Evolutionary conservation across 2,113 vertebrate species (phyloP).

Genomic region (Microtus montanus): DNA sequence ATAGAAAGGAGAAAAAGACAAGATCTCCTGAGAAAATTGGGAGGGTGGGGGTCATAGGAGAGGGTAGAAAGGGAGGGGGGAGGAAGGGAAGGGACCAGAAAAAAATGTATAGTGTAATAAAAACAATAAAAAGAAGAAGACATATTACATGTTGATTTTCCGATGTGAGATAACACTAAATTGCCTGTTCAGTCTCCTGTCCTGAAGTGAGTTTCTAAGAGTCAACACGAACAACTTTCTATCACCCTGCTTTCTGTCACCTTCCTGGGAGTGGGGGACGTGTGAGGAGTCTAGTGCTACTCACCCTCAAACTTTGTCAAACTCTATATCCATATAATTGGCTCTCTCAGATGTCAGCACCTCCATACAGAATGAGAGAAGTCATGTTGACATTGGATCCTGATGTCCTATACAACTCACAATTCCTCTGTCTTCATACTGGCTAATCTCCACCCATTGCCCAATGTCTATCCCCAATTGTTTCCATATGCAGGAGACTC

Average conservation of each 20-base stretch:
- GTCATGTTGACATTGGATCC: neutral
- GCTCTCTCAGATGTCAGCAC: neutral
- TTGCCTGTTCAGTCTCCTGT: neutral
- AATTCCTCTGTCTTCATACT: neutral
- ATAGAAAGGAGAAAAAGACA: too few species aligned
- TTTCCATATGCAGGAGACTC: neutral
- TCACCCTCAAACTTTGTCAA: neutral
- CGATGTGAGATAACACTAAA: neutral
- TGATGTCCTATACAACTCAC: neutral
- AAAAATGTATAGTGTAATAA: too few species aligned
- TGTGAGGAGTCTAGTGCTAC: neutral
- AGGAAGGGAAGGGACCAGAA: too few species aligned
- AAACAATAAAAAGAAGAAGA: neutral
- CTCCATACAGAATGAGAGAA: neutral
- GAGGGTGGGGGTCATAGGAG: too few species aligned
- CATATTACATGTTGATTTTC: constrained; percentile 38
- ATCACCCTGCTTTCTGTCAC: constrained; percentile 2
- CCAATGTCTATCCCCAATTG: too few species aligned
- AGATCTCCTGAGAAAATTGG: too few species aligned
- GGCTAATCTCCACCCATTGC: neutral
- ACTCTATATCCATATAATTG: neutral
- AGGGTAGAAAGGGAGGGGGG: too few species aligned
- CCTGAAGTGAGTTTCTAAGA: neutral
- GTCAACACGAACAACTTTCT: neutral
- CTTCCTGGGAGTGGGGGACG: neutral